Evolutionary conservation across 2,888 invertebrate species (phyloP).

Genomic region (Artemia sinica): DNA sequence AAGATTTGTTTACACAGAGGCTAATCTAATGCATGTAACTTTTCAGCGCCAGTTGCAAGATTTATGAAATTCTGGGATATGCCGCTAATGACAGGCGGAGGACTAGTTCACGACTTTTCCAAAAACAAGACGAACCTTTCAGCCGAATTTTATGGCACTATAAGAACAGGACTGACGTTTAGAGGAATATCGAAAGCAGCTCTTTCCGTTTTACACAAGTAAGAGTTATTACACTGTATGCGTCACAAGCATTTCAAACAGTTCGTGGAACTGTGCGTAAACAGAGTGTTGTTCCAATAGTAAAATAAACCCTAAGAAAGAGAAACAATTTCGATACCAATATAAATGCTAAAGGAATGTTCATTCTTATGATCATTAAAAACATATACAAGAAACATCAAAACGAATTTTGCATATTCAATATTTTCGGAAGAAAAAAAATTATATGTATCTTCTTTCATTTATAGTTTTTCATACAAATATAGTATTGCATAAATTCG

Average conservation of each 20-base stretch:
- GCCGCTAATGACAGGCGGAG: conserved; percentile 62
- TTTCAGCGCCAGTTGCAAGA: conserved; percentile 58
- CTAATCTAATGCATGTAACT: too few relatives aligned
- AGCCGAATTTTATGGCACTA: conserved; percentile 60
- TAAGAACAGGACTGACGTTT: conserved; percentile 53
- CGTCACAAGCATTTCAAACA: not conserved
- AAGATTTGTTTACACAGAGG: too few relatives aligned
- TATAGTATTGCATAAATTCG: too few relatives aligned
- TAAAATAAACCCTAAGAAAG: not conserved
- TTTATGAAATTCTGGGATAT: conserved; percentile 51
- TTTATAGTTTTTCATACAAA: too few relatives aligned
- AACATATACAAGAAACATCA: not conserved
- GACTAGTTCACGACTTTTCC: conserved; percentile 59
- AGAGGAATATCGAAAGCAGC: conserved; percentile 39
- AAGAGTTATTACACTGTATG: too few relatives aligned
- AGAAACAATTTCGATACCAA: not conserved
- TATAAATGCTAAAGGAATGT: not conserved
- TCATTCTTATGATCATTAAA: too few relatives aligned
- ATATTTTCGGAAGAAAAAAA: too few relatives aligned
- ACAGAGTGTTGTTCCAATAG: not conserved
- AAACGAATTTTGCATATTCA: not conserved
- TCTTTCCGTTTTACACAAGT: not conserved
- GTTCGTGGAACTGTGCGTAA: not conserved
- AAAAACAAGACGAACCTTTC: conserved; percentile 46
- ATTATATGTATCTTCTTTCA: too few relatives aligned